A percentile compares a stretch with the other conserved stretches of the same genome.
Evolutionary conservation across 2,888 invertebrate genomes (phyloP).

Genomic region (Rhodophaea formosa): DNA sequence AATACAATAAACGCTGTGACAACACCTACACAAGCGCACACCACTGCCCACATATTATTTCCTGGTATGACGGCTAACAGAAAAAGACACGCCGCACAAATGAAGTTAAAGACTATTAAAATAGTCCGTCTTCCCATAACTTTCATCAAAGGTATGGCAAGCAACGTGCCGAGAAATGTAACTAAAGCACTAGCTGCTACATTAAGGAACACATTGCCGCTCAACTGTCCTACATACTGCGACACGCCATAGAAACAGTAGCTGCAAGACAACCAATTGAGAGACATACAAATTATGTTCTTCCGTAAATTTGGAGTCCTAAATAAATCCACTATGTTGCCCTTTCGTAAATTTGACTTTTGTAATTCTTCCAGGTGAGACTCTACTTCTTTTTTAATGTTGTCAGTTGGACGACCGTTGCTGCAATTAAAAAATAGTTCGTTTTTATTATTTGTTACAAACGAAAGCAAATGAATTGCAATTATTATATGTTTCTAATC

Average conservation of each 20-base stretch:
- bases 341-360: slow-evolving; percentile 64
- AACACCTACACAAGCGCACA: slow-evolving; percentile 86
- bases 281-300: slow-evolving; percentile 86
- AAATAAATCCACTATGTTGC: slow-evolving; percentile 84
- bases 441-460: neutral
- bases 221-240: slow-evolving; percentile 89
- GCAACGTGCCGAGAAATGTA: slow-evolving; percentile 80
- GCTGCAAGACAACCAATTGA: slow-evolving; percentile 91
- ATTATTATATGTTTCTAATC: no score
- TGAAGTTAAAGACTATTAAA: slow-evolving; percentile 82
- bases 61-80: slow-evolving; percentile 80
- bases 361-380: slow-evolving; percentile 49
- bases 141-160: slow-evolving; percentile 84
- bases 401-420: slow-evolving; percentile 72
- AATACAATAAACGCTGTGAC: slow-evolving; percentile 92
- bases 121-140: slow-evolving; percentile 84
- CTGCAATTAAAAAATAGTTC: slow-evolving; percentile 43
- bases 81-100: slow-evolving; percentile 83
- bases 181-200: slow-evolving; percentile 88
- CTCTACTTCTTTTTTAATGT: slow-evolving; percentile 66
- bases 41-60: slow-evolving; percentile 57
- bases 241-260: slow-evolving; percentile 90
- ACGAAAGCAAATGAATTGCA: no score
- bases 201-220: slow-evolving; percentile 90
- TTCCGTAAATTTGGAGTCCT: slow-evolving; percentile 86